Evolutionary conservation across 92 coral and sea anemone species (phyloP).

Genomic region (Porites cylindrica): DNA sequence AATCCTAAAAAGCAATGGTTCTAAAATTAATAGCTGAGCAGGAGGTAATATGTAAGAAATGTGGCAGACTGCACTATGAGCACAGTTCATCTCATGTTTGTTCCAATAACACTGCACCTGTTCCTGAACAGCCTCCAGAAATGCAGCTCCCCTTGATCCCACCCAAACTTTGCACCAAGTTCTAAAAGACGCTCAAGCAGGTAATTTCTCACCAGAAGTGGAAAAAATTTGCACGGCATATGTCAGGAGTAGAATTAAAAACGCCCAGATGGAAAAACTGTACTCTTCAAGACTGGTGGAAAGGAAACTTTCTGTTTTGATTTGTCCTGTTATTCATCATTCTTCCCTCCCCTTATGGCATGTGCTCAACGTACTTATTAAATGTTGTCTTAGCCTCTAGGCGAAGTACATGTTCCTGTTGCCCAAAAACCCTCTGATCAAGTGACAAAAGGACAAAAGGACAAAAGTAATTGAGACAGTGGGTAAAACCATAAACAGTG

Average conservation of each 20-base stretch:
- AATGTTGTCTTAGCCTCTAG: not conserved
- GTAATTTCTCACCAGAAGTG: not conserved
- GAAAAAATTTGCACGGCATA: not conserved
- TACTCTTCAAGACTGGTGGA: not conserved
- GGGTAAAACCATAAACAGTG: constrained; percentile 33
- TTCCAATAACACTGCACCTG: too few relatives aligned
- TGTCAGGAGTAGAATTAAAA: not conserved
- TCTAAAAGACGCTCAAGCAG: not conserved
- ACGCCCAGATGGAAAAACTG: not conserved
- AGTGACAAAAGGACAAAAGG: not conserved
- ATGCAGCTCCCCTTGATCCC: not conserved
- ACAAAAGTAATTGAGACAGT: not conserved
- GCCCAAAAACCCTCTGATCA: not conserved
- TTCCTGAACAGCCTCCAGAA: too few relatives aligned
- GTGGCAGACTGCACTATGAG: not conserved
- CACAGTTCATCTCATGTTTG: not conserved
- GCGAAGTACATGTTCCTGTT: not conserved
- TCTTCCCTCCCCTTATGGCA: not conserved
- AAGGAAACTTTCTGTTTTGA: not conserved
- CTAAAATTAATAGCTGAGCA: not conserved
- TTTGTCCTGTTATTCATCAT: not conserved
- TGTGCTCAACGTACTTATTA: not conserved
- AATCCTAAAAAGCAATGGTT: not conserved
- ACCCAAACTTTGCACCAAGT: not conserved
- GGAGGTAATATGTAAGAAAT: not conserved